A percentile compares a stretch with the other conserved stretches of the same genome.
Conservation (phyloP, 1,140 invertebrate species). For the Contarinia nasturtii region DNA sequence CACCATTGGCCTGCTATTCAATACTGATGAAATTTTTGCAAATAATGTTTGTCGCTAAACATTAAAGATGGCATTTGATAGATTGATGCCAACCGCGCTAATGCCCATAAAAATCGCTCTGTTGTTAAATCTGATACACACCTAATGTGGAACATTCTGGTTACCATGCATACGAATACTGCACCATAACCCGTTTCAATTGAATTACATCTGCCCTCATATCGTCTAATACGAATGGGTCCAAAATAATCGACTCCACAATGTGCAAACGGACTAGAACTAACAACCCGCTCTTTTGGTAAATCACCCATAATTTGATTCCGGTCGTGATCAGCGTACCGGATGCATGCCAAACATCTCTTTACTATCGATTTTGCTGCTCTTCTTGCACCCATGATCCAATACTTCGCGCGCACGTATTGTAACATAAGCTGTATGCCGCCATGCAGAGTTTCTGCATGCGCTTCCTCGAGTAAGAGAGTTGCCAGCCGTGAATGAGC, state of each 20-base stretch:
- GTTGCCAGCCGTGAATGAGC: constrained; percentile 5
- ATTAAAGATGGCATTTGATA: too few species aligned
- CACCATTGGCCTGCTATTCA: too few species aligned
- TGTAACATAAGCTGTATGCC: constrained; percentile 1
- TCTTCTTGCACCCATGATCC: constrained; percentile 9
- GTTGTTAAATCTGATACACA: constrained; percentile 15
- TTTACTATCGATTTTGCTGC: constrained; percentile 1
- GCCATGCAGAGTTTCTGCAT: constrained; percentile 11
- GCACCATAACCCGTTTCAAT: constrained; percentile 9
- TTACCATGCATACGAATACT: constrained; percentile 13
- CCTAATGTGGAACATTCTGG: constrained; percentile 22
- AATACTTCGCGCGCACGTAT: constrained; percentile 7
- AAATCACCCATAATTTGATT: constrained; percentile 17
- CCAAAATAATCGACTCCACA: constrained; percentile 23
- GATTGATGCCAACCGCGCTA: constrained; percentile 9
- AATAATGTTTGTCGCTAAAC: too few species aligned
- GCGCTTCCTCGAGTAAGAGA: constrained; percentile 11
- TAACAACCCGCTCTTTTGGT: constrained; percentile 12
- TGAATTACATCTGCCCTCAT: constrained; percentile 2
- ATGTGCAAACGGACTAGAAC: constrained; percentile 13
- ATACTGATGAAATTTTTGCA: too few species aligned
- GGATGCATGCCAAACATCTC: constrained; percentile 9
- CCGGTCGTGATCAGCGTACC: constrained; percentile 1
- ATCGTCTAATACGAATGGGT: constrained; percentile 12
- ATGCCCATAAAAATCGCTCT: constrained; percentile 14